Percentiles rank a stretch among this genome's conserved stretches.
Conservation (phyloP, 1,140 invertebrate species). For the Pectinophora gossypiella region DNA sequence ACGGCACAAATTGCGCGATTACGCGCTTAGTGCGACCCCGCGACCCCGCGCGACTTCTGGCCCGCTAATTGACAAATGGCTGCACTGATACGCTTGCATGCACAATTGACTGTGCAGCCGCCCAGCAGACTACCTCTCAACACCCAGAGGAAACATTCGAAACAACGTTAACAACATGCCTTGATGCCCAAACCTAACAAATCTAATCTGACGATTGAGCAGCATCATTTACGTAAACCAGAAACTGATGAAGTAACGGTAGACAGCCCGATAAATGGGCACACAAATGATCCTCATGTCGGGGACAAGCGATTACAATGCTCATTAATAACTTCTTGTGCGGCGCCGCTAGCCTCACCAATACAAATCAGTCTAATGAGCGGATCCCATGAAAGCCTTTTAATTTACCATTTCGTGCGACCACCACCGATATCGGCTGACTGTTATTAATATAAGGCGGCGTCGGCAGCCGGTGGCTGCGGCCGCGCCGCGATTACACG, state of each 20-base stretch:
- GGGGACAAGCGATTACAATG: conserved; percentile 45
- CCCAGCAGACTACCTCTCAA: neutral
- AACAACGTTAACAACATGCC: conserved; percentile 16
- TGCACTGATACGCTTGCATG: conserved; percentile 26
- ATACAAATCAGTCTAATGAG: conserved; percentile 67
- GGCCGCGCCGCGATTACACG: conserved; percentile 44
- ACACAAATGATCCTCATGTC: conserved; percentile 42
- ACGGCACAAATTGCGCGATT: conserved; percentile 69
- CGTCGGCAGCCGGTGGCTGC: conserved; percentile 38
- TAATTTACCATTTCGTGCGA: conserved; percentile 68
- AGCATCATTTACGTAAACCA: conserved; percentile 13
- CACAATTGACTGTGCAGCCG: neutral
- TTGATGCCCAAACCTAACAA: neutral
- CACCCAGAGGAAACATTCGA: conserved; percentile 3
- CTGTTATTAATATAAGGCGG: conserved; percentile 64
- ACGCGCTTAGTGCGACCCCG: conserved; percentile 50
- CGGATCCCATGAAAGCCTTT: conserved; percentile 67
- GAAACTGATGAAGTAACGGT: conserved; percentile 12
- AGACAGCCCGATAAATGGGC: conserved; percentile 33
- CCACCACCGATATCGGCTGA: conserved; percentile 55
- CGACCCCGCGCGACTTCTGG: conserved; percentile 30
- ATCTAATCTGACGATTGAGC: conserved; percentile 7
- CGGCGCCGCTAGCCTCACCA: conserved; percentile 40
- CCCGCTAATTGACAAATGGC: conserved; percentile 39
- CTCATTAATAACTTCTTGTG: conserved; percentile 55